A percentile compares a stretch with the other conserved stretches of the same genome.
These are phyloP conservation scores for Cydia amplana DNA, from an alignment of 1,140 invertebrate species.

Conservation along the genomic window DNA sequence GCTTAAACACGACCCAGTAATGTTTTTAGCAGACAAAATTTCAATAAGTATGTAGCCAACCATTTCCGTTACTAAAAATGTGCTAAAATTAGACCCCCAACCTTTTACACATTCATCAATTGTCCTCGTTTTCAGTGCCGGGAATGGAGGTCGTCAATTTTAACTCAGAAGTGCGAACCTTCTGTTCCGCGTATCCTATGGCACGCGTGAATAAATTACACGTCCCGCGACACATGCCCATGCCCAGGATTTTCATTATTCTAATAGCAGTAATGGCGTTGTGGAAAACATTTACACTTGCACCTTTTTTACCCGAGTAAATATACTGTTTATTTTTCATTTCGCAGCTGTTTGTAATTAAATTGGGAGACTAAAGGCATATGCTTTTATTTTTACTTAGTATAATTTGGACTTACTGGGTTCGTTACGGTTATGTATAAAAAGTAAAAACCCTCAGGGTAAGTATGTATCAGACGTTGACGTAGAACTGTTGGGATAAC, in stretches of 20 bases:
- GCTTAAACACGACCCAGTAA: no score
- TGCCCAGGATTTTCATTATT: slow-evolving; percentile 30
- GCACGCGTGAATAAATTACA: slow-evolving; percentile 8
- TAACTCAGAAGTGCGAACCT: neutral
- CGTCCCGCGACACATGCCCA: neutral
- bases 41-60: no score
- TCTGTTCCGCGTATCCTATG: neutral
- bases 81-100: no score
- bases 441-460: no score
- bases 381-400: slow-evolving; percentile 1
- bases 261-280: slow-evolving; percentile 24
- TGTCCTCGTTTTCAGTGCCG: no score
- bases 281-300: slow-evolving; percentile 25
- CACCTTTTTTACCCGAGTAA: neutral
- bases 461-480: no score
- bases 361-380: neutral
- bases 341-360: slow-evolving; percentile 8
- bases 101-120: no score
- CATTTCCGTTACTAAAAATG: no score
- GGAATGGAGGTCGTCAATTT: no score
- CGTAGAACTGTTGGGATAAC: neutral
- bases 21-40: no score
- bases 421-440: no score
- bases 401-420: neutral
- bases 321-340: slow-evolving; percentile 12